These are phyloP conservation scores for Acrocephalus arundinaceus DNA, from an alignment of 2,113 vertebrate genomes.

Conservation along the genomic window DNA sequence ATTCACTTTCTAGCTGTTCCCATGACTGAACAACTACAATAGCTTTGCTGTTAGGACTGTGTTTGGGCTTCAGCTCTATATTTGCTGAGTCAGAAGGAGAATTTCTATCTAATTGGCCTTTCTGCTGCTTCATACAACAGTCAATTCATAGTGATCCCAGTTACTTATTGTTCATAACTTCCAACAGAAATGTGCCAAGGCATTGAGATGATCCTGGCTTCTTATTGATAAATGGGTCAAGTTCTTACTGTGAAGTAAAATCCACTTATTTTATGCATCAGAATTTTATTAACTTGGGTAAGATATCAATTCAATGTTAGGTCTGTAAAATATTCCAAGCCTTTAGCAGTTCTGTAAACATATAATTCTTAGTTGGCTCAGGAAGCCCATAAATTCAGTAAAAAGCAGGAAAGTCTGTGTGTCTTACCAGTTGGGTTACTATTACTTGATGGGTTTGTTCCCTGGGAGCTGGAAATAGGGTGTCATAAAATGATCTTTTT, in stretches of 20 bases:
- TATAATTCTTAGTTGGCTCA: not conserved
- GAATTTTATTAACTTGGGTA: slow-evolving; percentile 5
- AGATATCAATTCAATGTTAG: not conserved
- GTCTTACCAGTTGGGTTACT: not conserved
- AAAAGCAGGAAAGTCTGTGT: not conserved
- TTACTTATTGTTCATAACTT: not conserved
- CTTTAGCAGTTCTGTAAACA: slow-evolving; percentile 30
- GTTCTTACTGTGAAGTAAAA: not conserved
- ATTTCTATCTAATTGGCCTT: not conserved
- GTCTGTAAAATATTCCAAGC: not conserved
- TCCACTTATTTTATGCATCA: not conserved
- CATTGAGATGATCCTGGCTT: not conserved
- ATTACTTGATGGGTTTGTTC: not conserved
- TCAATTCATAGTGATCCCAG: not conserved
- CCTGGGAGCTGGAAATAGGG: not conserved
- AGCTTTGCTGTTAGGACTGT: not conserved
- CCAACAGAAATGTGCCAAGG: not conserved
- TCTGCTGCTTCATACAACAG: not conserved
- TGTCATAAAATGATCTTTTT: not conserved
- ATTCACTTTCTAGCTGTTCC: not conserved
- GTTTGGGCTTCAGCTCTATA: not conserved
- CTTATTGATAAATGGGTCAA: not conserved
- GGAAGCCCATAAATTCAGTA: slow-evolving; percentile 9
- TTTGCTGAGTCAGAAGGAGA: not conserved
- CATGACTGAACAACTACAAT: not conserved